These are phyloP conservation scores for Thymallus thymallus DNA, from an alignment of 2,113 vertebrate species.

Conservation along the genomic window DNA sequence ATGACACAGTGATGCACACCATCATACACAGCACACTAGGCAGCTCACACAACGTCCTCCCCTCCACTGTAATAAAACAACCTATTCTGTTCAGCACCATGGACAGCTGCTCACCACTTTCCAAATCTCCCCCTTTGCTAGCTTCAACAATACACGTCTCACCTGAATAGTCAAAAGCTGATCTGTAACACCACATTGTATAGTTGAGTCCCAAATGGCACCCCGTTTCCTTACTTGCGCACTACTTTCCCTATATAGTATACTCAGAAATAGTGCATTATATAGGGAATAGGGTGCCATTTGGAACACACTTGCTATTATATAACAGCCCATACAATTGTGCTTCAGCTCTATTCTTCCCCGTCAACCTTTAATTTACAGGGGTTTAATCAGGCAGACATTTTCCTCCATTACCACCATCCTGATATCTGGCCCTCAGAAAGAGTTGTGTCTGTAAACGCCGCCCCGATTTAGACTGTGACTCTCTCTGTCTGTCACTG, in stretches of 20 bases:
- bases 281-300: no score
- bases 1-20: neutral
- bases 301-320: neutral
- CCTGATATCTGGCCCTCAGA: constrained; percentile 66
- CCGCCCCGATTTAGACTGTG: constrained; percentile 71
- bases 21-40: neutral
- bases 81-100: constrained; percentile 45
- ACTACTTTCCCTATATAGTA: no score
- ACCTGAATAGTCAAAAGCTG: neutral
- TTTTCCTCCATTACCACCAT: neutral
- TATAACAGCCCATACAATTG: constrained; percentile 55
- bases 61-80: no score
- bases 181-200: no score
- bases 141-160: neutral
- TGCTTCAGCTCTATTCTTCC: constrained; percentile 57
- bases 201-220: neutral
- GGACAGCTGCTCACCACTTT: constrained; percentile 40
- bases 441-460: constrained; percentile 69
- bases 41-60: neutral
- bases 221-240: neutral
- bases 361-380: constrained; percentile 64
- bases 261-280: no score
- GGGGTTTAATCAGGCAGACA: constrained; percentile 55
- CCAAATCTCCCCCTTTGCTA: constrained; percentile 35
- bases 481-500: constrained; percentile 22